Evolutionary conservation across 2,888 invertebrate species (phyloP).

Genomic region (Hirtodrosophila duncani): DNA sequence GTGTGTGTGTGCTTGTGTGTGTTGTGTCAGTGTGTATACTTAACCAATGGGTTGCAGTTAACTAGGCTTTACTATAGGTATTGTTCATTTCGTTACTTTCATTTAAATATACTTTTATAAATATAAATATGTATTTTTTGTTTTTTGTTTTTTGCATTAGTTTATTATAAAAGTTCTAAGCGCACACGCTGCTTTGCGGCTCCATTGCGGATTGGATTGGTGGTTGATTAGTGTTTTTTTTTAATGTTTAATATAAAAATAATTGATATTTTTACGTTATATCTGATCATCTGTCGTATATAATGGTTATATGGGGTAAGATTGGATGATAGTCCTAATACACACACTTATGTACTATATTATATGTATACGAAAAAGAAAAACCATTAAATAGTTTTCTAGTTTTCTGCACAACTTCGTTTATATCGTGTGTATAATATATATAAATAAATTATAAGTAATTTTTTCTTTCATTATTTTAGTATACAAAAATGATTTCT

Average conservation of each 20-base stretch:
- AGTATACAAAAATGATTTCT: constrained; percentile 52
- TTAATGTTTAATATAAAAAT: constrained; percentile 56
- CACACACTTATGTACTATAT: constrained; percentile 44
- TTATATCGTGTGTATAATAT: constrained; percentile 22
- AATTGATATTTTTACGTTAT: constrained; percentile 32
- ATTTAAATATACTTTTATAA: constrained; percentile 26
- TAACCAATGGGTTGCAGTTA: constrained; percentile 63
- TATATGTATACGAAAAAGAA: too few species aligned
- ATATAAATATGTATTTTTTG: constrained; percentile 48
- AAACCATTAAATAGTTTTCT: constrained; percentile 61
- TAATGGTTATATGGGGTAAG: constrained; percentile 26
- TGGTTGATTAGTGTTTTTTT: constrained; percentile 33
- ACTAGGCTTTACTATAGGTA: constrained; percentile 65
- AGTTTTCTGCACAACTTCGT: constrained; percentile 15
- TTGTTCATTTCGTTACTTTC: constrained; percentile 61
- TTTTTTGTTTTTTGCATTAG: constrained; percentile 34
- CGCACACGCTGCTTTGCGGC: constrained; percentile 14
- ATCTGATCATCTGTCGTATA: constrained; percentile 22
- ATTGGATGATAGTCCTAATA: too few species aligned
- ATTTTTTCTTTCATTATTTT: constrained; percentile 20
- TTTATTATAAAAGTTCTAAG: constrained; percentile 47
- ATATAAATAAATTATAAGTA: constrained; percentile 31
- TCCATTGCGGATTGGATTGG: constrained; percentile 24
- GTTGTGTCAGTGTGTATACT: constrained; percentile 42
- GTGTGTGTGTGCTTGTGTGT: constrained; percentile 22